These are phyloP conservation scores for Aselliscus stoliczkanus DNA, from an alignment of 2,797 vertebrate genomes.

Conservation along the genomic window DNA sequence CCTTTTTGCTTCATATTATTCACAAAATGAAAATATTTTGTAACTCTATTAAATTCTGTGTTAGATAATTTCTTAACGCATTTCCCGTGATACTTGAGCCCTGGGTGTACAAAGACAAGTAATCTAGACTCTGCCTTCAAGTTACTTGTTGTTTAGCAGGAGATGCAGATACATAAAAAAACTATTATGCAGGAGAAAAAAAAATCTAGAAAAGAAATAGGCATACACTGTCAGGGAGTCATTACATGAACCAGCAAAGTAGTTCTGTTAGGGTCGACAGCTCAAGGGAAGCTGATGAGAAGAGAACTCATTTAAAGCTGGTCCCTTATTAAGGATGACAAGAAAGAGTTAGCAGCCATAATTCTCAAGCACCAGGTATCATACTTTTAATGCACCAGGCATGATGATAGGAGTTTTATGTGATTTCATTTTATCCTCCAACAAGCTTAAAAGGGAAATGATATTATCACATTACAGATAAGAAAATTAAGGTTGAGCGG, in stretches of 20 bases:
- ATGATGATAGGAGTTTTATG: not conserved
- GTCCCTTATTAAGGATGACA: not conserved
- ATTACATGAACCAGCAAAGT: not conserved
- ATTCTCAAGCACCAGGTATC: not conserved
- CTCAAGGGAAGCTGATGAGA: not conserved
- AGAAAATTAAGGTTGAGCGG: not conserved
- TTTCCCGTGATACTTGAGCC: not conserved
- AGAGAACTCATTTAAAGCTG: not conserved
- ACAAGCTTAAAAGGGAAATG: not conserved
- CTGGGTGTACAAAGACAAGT: not conserved
- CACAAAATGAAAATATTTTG: slow-evolving; percentile 48
- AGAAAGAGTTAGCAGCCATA: not conserved
- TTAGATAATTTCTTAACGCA: not conserved
- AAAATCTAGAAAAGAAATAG: not conserved
- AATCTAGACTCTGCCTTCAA: not conserved
- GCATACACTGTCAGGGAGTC: not conserved
- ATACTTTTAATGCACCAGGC: not conserved
- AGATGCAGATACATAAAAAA: not conserved
- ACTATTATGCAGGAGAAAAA: not conserved
- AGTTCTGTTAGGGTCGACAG: not conserved
- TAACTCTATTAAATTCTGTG: not conserved
- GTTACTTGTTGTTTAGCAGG: not conserved
- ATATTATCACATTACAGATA: not conserved
- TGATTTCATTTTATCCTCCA: slow-evolving; percentile 20
- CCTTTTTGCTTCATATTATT: slow-evolving; percentile 49